phyloP scores from a whole-genome alignment of 2,888 invertebrate species.

The Pristionchus entomophagus region DNA sequence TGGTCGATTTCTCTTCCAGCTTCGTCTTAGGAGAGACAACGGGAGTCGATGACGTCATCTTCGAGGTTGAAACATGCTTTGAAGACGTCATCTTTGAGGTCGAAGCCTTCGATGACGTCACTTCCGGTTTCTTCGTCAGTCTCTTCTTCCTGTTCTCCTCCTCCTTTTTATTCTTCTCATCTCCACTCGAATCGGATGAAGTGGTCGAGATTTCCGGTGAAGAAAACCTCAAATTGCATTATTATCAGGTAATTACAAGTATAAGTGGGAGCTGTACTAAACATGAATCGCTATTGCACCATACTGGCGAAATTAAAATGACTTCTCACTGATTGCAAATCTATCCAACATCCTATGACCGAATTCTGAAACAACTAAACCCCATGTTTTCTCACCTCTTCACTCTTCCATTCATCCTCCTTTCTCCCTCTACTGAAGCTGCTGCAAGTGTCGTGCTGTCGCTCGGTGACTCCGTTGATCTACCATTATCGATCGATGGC shows the following conservation, averaged over 20 bases:
- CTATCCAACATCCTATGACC: no score
- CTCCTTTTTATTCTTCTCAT: not conserved
- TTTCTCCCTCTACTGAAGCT: not conserved
- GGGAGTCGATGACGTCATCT: not conserved
- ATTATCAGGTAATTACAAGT: not conserved
- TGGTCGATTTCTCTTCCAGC: not conserved
- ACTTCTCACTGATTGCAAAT: no score
- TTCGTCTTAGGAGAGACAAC: not conserved
- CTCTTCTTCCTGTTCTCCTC: not conserved
- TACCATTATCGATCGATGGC: not conserved
- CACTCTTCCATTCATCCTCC: not conserved
- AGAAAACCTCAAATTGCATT: not conserved
- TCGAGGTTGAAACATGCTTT: no score
- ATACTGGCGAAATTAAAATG: no score
- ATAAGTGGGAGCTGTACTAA: no score
- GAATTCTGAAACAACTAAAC: no score
- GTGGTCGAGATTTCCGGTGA: conserved; percentile 11
- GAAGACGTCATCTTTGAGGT: not conserved
- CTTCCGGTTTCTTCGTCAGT: not conserved
- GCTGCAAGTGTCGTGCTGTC: no score
- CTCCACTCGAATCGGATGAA: not conserved
- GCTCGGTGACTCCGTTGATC: no score
- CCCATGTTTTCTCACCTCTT: conserved; percentile 4
- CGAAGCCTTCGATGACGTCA: not conserved
- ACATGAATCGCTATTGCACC: no score